Evolutionary conservation across 1,140 invertebrate genomes (phyloP).

Genomic region (Leptoteleia sp.): DNA sequence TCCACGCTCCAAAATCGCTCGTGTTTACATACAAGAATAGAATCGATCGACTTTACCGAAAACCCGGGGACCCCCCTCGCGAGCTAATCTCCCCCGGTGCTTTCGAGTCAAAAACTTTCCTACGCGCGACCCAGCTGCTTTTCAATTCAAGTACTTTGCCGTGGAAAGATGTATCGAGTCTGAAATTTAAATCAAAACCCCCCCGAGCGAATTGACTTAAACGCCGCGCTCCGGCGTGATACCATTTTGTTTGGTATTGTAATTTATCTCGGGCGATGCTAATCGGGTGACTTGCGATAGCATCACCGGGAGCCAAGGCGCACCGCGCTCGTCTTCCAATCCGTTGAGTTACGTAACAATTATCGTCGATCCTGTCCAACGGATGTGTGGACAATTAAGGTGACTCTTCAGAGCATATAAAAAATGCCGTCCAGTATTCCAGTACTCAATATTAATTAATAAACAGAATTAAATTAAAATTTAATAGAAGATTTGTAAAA

Average conservation of each 20-base stretch:
- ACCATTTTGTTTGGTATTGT: conserved; percentile 24
- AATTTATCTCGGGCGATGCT: conserved; percentile 2
- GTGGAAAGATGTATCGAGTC: conserved; percentile 22
- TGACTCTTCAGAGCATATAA: no score
- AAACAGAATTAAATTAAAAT: no score
- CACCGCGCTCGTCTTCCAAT: conserved; percentile 10
- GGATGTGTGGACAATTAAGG: no score
- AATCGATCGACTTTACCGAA: no score
- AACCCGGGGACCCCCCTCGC: no score
- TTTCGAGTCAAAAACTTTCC: conserved; percentile 25
- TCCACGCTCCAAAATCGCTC: no score
- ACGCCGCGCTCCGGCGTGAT: conserved; percentile 1
- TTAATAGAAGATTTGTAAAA: no score
- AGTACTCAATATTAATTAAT: no score
- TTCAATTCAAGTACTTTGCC: conserved; percentile 4
- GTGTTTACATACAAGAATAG: conserved; percentile 9
- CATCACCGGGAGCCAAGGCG: background rate
- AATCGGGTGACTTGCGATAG: conserved; percentile 3
- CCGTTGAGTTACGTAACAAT: conserved; percentile 24
- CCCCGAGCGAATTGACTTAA: background rate
- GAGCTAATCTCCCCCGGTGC: background rate
- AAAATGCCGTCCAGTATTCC: no score
- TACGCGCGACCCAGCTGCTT: background rate
- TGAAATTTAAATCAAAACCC: conserved; percentile 19
- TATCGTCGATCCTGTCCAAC: no score